These are phyloP conservation scores for Oikopleura dioica DNA, from an alignment of 23 tunicate genomes.

Conservation along the genomic window DNA sequence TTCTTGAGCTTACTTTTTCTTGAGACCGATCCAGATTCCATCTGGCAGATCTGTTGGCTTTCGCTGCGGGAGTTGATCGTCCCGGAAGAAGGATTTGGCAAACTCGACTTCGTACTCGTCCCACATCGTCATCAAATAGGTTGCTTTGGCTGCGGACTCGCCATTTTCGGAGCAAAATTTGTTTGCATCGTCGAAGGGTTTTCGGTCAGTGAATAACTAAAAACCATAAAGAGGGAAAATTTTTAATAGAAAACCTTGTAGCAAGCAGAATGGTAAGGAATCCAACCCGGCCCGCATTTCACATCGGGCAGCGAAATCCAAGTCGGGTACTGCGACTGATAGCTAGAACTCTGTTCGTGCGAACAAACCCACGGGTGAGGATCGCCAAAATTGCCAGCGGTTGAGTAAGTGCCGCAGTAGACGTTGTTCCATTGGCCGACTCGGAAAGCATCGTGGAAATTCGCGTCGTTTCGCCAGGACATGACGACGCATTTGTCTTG, in stretches of 20 bases:
- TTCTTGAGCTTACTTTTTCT: too few species aligned
- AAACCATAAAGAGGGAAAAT: too few species aligned
- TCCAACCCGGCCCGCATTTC: not conserved
- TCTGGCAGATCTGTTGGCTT: not conserved
- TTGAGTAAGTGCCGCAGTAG: not conserved
- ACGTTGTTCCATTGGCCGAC: conserved; percentile 2
- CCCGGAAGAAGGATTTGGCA: not conserved
- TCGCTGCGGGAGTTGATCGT: not conserved
- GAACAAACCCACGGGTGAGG: conserved; percentile 7
- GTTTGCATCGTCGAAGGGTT: not conserved
- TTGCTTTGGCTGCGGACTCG: not conserved
- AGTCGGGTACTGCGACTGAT: not conserved
- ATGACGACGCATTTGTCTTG: not conserved
- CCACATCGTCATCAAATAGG: not conserved
- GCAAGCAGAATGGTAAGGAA: not conserved
- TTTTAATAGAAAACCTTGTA: too few species aligned
- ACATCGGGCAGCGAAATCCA: not conserved
- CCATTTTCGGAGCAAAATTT: not conserved
- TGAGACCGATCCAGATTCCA: conserved; percentile 1
- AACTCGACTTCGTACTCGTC: not conserved
- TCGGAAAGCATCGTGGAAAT: not conserved
- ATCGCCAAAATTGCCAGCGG: too few species aligned
- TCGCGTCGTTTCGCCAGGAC: not conserved
- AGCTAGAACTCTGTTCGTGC: not conserved
- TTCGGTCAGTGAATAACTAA: not conserved